Evolutionary conservation across 2,888 invertebrate species (phyloP), one percentile per base, ranked within the genome.

Genomic region (Keiferia lycopersicella): DNA sequence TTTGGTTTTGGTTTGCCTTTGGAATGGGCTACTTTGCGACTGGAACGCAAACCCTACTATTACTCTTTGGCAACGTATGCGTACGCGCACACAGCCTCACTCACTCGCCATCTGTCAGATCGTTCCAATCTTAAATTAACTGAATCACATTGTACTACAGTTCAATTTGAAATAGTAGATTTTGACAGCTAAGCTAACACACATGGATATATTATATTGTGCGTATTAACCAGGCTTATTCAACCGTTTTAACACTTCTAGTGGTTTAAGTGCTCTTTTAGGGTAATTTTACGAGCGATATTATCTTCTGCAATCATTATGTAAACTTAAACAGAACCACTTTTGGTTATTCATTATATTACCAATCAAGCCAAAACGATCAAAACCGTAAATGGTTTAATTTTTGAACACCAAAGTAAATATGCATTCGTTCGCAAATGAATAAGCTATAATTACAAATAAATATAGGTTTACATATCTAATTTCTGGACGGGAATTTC

Each of bases 21-120:
- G 8, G 4, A 34, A 34, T 8, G 8, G 8, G 8, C 34, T 34
- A 8, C 7, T 4, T 10, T 34, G 10, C 7, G 34, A 34, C 34
- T 34, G 34, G 34, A 7, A 10, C 4, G 8, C 10, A 1, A 10
- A 34, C 34, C 34, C 34, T 34, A n/a, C 59, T 60, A 75, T 82
- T 80, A 81, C 75, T 66, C 71, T 82, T 85, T 83, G 80, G 77
- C 78, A 84, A 85, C 75, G 18, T 61, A 26, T 8, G 8, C 62
- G 64, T 50, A 50, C 60, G 41, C 16, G 8, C 62, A 65, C 61
- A 61, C 60, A 41, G 14, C 41, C 59, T 41, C 39, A 22, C 26
- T 60, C 26, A 48, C 61, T 50, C 20, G 48, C 61, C 61, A 61
- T 61, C 16, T 61, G 61, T 50, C 61, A 61, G 61, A 60, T 61